Evolutionary conservation across 2,113 vertebrate species (phyloP).

Genomic region (Columba livia): DNA sequence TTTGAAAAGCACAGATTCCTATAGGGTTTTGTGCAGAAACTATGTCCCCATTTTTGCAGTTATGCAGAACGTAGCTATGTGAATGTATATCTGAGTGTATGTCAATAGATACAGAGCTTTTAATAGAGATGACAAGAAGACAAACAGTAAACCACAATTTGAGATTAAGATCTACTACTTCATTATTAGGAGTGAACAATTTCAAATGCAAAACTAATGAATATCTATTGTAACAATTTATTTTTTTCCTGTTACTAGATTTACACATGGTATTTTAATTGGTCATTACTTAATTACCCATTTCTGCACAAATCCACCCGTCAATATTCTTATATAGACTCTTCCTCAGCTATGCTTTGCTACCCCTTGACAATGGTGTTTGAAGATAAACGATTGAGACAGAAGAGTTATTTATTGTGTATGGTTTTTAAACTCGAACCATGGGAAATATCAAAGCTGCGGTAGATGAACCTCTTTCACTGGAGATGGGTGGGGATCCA

Average conservation of each 20-base stretch:
- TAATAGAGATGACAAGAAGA: slow-evolving; percentile 12
- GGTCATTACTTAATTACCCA: slow-evolving; percentile 65
- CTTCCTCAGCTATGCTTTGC: slow-evolving; percentile 17
- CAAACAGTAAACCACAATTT: slow-evolving; percentile 11
- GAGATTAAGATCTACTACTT: neutral
- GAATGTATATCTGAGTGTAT: neutral
- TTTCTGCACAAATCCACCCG: slow-evolving; percentile 50
- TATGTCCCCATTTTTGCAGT: neutral
- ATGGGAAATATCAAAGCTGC: slow-evolving; percentile 37
- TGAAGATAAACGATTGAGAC: slow-evolving; percentile 8
- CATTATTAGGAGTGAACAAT: slow-evolving; percentile 27
- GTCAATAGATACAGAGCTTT: neutral
- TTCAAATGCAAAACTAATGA: slow-evolving; percentile 65
- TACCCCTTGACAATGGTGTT: slow-evolving; percentile 1
- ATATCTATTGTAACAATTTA: slow-evolving; percentile 24
- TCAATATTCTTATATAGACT: slow-evolving; percentile 27
- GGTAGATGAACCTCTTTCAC: neutral
- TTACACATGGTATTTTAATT: slow-evolving; percentile 54
- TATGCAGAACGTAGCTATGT: slow-evolving; percentile 15
- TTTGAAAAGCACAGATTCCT: slow-evolving; percentile 49
- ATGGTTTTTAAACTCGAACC: neutral
- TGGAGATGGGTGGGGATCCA: neutral
- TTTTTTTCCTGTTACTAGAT: neutral
- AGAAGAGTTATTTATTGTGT: neutral
- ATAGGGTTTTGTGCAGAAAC: slow-evolving; percentile 27